These are phyloP conservation scores for Pteropus alecto DNA, from an alignment of 2,113 vertebrate species.

Conservation along the genomic window DNA sequence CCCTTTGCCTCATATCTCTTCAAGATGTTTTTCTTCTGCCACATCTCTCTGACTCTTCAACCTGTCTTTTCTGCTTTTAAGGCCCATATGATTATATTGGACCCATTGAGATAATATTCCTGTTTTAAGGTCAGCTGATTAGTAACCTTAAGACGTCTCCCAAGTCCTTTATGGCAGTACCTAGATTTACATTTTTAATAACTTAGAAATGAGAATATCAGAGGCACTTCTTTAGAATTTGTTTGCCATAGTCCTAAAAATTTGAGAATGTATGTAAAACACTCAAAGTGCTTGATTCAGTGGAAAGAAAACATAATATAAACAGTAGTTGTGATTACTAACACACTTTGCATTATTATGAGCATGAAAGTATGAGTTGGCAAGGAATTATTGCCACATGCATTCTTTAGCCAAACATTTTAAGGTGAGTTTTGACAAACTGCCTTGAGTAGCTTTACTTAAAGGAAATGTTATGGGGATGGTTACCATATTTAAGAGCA, in stretches of 20 bases:
- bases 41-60: background rate
- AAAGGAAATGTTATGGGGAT: background rate
- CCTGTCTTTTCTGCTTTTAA: background rate
- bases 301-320: background rate
- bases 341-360: background rate
- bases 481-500: conserved; percentile 20
- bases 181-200: background rate
- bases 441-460: background rate
- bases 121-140: background rate
- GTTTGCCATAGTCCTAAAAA: background rate
- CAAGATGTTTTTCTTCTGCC: background rate
- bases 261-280: background rate
- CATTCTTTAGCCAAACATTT: background rate
- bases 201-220: background rate
- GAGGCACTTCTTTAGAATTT: background rate
- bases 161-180: background rate
- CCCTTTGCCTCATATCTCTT: background rate
- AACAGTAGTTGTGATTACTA: conserved; percentile 14
- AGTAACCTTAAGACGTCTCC: background rate
- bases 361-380: background rate
- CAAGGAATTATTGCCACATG: background rate
- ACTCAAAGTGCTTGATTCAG: background rate
- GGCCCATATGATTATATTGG: background rate
- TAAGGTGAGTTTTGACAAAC: conserved; percentile 13
- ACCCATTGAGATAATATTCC: background rate